Percentiles rank a stretch among this genome's conserved stretches.
These are phyloP conservation scores for Isotomurus palustris DNA, from an alignment of 2,888 invertebrate species.

Conservation along the genomic window DNA sequence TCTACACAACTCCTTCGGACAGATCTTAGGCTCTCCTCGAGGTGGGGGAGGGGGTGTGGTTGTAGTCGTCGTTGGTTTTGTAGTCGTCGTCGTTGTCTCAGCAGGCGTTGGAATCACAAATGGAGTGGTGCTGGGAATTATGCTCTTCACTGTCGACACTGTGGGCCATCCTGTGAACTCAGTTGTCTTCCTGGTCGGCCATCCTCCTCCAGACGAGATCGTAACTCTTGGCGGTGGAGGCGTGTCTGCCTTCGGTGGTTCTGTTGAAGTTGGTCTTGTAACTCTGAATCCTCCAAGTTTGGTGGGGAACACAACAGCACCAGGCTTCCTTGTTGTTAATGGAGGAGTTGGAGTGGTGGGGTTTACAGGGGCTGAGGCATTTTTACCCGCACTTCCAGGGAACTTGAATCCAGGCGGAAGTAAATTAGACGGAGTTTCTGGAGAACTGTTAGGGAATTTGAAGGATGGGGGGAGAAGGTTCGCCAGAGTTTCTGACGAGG, in stretches of 20 bases:
- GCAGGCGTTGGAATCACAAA: slow-evolving; percentile 58
- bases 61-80: slow-evolving; percentile 66
- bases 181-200: slow-evolving; percentile 79
- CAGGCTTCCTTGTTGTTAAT: slow-evolving; percentile 52
- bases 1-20: slow-evolving; percentile 58
- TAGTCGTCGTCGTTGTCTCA: slow-evolving; percentile 57
- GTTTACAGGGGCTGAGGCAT: slow-evolving; percentile 13
- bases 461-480: slow-evolving; percentile 32
- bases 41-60: slow-evolving; percentile 65
- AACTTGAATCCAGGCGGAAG: slow-evolving; percentile 60
- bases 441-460: slow-evolving; percentile 14
- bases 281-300: slow-evolving; percentile 64
- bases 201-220: slow-evolving; percentile 67
- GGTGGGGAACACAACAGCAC: slow-evolving; percentile 68
- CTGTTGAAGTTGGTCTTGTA: slow-evolving; percentile 58
- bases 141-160: slow-evolving; percentile 61
- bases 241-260: slow-evolving; percentile 53
- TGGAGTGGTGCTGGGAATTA: slow-evolving; percentile 60
- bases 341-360: slow-evolving; percentile 32
- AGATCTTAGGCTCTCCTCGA: slow-evolving; percentile 50
- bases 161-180: slow-evolving; percentile 90
- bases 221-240: slow-evolving; percentile 59
- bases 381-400: slow-evolving; percentile 17
- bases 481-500: slow-evolving; percentile 22
- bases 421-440: slow-evolving; percentile 55